Conservation (phyloP, 2,113 vertebrate species). For the Lynx canadensis region DNA sequence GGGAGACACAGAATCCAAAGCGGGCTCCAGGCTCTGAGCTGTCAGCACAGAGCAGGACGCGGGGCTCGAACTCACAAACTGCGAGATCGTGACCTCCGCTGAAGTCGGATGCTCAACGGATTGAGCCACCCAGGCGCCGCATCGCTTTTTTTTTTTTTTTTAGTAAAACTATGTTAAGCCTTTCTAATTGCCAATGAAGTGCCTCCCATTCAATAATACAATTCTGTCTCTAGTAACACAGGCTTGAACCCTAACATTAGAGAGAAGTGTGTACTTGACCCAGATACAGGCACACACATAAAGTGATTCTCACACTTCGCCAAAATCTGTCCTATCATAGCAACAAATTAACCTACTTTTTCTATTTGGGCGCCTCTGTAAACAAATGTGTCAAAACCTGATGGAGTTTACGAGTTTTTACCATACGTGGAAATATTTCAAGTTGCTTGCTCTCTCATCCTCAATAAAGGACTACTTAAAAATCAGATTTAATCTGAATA, state of each 20-base stretch:
- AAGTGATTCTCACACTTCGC: neutral
- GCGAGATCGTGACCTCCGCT: neutral
- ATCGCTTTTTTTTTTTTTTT: neutral
- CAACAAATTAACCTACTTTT: slow-evolving; percentile 49
- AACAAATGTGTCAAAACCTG: slow-evolving; percentile 55
- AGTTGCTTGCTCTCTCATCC: neutral
- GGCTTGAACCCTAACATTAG: neutral
- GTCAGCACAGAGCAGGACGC: too few relatives aligned
- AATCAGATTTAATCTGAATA: slow-evolving; percentile 42
- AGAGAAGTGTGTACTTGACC: neutral
- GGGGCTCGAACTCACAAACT: neutral
- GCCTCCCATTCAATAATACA: neutral
- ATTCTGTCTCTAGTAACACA: neutral
- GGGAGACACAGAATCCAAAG: too few relatives aligned
- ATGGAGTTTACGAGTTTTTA: neutral
- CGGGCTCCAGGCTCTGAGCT: too few relatives aligned
- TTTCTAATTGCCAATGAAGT: neutral
- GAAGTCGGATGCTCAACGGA: neutral
- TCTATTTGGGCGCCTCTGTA: neutral
- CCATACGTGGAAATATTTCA: slow-evolving; percentile 29
- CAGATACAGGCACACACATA: neutral
- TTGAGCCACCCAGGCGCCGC: neutral
- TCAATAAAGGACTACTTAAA: slow-evolving; percentile 46
- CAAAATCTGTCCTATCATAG: neutral
- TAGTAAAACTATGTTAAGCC: neutral